Evolutionary conservation across 2,113 vertebrate genomes (phyloP), one percentile per base, ranked within the genome.

Genomic region (Gila orcuttii): DNA sequence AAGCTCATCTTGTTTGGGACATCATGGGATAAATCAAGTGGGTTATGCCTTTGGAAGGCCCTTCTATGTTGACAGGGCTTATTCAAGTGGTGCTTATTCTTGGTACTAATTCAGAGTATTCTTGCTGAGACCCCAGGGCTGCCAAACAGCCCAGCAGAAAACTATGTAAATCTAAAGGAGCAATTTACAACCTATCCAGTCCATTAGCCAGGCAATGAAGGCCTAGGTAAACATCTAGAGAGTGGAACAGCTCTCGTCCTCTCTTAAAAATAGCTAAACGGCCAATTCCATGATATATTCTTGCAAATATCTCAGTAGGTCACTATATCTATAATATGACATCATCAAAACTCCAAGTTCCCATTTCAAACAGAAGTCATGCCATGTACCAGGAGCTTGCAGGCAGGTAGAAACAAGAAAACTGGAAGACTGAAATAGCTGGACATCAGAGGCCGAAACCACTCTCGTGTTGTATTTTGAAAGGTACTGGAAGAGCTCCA

Each of bases 371-470:
- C 33, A 17, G 31, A 39, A n/a, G 11, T 33, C 21, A 23, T 79
- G 6, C 33, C 52, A 39, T 59, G 55, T 79, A 39, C 31, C 76
- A n/a, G 33, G 21, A 75, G 71, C n/a, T 15, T 47, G 39, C 42
- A 75, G 39, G 12, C 71, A 3, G 12, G 71, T 50, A 13, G 71
- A 47, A 50, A 75, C 71, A 74, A 74, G 31, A 39, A n/a, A 39
- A 60, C 31, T 17, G 11, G 23, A 13, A 47, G 42, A 47, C 42
- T 60, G 10, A 79, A 79, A 79, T n/a, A 57, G 55, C 55, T 79
- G 77, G 55, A 79, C 77, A 79, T 79, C 77, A 60, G 55, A 79
- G n/a, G 33, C 71, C 11, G 6, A 75, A 79, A 39, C 21, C 52
- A 79, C 52, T 42, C 36, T 62, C 13, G 25, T 59, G 21, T 75